Percentiles rank a stretch among this genome's conserved stretches.
These are phyloP conservation scores for Capitulum mitella DNA, from an alignment of 2,888 invertebrate species.

Conservation along the genomic window DNA sequence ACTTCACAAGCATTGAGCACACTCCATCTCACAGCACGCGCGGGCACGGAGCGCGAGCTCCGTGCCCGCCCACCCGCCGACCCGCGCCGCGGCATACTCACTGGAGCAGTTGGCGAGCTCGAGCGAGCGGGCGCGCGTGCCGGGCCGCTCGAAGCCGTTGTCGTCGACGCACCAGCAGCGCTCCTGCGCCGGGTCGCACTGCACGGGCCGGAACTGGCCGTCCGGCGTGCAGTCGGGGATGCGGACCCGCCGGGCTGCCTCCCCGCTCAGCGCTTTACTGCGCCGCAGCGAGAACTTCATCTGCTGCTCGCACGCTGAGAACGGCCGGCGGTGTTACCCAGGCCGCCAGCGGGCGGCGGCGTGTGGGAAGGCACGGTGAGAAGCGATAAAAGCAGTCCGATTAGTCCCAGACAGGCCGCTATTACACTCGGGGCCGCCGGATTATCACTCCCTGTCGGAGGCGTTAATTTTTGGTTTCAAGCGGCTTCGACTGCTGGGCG, in stretches of 20 bases:
- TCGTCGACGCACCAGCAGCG: conserved; percentile 49
- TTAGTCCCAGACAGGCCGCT: too few relatives aligned
- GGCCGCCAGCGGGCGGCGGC: not conserved
- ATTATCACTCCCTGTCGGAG: too few relatives aligned
- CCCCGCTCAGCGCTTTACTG: conserved; percentile 52
- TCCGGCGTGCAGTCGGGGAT: conserved; percentile 39
- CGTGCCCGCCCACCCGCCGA: too few relatives aligned
- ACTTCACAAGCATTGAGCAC: too few relatives aligned
- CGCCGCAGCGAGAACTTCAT: conserved; percentile 56
- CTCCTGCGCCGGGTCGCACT: conserved; percentile 38
- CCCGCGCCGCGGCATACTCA: too few relatives aligned
- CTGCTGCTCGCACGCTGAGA: conserved; percentile 58
- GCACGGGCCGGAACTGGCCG: conserved; percentile 41
- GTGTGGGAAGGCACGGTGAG: too few relatives aligned
- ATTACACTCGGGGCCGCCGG: too few relatives aligned
- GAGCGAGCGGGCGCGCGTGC: conserved; percentile 40
- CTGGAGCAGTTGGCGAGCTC: conserved; percentile 60
- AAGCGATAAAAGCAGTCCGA: too few relatives aligned
- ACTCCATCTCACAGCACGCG: too few relatives aligned
- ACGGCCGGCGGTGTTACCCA: not conserved
- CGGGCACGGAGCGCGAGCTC: too few relatives aligned
- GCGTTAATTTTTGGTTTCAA: too few relatives aligned
- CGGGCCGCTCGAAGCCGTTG: conserved; percentile 46
- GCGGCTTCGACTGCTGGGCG: too few relatives aligned
- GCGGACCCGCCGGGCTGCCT: conserved; percentile 41